Base-by-base conservation (phyloP, 2,888 invertebrate species). In the Pantelozetes paolii region DNA sequence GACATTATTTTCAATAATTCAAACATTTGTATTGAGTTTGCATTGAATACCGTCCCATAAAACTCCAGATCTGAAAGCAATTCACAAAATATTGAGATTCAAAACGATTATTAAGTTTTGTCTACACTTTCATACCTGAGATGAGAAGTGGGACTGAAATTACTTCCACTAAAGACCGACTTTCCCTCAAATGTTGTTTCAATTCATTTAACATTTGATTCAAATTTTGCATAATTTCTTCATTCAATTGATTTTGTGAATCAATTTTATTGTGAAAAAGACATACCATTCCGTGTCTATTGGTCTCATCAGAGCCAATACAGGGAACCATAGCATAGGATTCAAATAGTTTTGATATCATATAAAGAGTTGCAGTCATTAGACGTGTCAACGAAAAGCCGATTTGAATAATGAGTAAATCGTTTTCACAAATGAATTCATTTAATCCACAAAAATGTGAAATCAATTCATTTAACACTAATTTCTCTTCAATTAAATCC, bases 1-100 rank as follows among this genome's bases (percentile, higher is more conserved):
- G 69, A 69, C 69, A 69, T 69, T 26, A 28, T 26, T 40, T 26
- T 69, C 28, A 69, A 69, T 45, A 69, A 20, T 40, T 69, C 42
- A 23, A 69, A 26, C 69, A 69, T 69, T 42, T 69, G 69, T 8
- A 69, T 45, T 8, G 26, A 26, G 18, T 69, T 69, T 69, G 45
- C 69, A 45, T 69, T 69, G 15, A 15, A 69, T 40, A 69, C 20
- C 9, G 69, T 69, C 45, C 45, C 69, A 26, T 28, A 69, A 42
- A 69, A 69, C 26, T 20, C 45, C 9, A 28, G 5, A 28, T 69
- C 69, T 69, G n/a, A 36, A 13, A 18, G 9, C 1, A 57, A 30
- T n/a, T n/a, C n/a, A n/a, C n/a, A n/a, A n/a, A n/a, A n/a, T n/a
- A n/a, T n/a, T n/a, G n/a, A n/a, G n/a, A n/a, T n/a, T n/a, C n/a